A percentile compares a stretch with the other conserved stretches of the same genome.
These are phyloP conservation scores for Daboia siamensis DNA, from an alignment of 2,113 vertebrate genomes.

Conservation along the genomic window DNA sequence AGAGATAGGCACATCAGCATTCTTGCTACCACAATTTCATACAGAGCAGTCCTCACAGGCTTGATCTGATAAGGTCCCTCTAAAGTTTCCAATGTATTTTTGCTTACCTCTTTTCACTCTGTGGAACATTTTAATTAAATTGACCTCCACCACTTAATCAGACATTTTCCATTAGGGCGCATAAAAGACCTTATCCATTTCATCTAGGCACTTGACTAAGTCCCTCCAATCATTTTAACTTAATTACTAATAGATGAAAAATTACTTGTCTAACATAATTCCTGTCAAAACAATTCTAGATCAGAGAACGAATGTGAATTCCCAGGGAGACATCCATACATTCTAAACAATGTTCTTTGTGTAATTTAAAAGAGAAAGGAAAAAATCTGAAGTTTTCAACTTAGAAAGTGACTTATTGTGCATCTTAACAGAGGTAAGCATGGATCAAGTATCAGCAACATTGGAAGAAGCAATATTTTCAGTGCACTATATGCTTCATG, in stretches of 20 bases:
- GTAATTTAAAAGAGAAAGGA: neutral
- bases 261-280: slow-evolving; percentile 41
- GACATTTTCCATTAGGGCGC: slow-evolving; percentile 32
- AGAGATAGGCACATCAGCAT: neutral
- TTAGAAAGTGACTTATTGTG: neutral
- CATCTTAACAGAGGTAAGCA: neutral
- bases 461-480: neutral
- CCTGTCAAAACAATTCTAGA: slow-evolving; percentile 29
- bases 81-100: neutral
- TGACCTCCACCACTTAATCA: slow-evolving; percentile 32
- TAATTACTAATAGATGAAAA: slow-evolving; percentile 33
- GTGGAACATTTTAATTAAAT: slow-evolving; percentile 20
- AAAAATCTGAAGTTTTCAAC: neutral
- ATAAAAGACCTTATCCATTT: slow-evolving; percentile 40
- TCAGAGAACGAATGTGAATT: slow-evolving; percentile 12
- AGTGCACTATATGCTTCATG: neutral
- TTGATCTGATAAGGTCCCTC: slow-evolving; percentile 14
- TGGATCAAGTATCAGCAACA: neutral
- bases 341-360: neutral
- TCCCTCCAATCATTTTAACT: slow-evolving; percentile 29
- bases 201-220: slow-evolving; percentile 26
- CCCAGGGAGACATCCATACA: neutral
- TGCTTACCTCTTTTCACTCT: slow-evolving; percentile 14
- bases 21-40: neutral
- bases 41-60: neutral